These are phyloP conservation scores for Esox niger DNA, from an alignment of 2,113 vertebrate genomes.

Conservation along the genomic window DNA sequence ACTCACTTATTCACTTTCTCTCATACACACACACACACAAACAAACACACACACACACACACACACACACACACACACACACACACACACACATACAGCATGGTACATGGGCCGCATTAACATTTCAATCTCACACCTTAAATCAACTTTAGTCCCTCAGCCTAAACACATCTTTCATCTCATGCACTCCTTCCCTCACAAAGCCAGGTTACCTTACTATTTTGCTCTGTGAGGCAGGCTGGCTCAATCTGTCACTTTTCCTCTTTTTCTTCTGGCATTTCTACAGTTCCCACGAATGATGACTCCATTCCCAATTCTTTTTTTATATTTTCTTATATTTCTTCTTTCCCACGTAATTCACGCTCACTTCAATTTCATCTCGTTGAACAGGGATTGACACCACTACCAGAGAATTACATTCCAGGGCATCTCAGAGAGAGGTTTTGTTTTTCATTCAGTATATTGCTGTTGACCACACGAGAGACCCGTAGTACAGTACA, in stretches of 20 bases:
- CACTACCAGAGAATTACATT: not conserved
- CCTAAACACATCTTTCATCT: not conserved
- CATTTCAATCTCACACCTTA: too few species aligned
- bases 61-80: too few species aligned
- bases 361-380: constrained; percentile 3
- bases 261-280: not conserved
- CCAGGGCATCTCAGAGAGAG: not conserved
- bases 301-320: constrained; percentile 23
- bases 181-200: not conserved
- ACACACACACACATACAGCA: too few species aligned
- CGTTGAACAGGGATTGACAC: not conserved
- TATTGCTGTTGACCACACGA: constrained; percentile 8
- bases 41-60: too few species aligned
- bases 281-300: constrained; percentile 7
- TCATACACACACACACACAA: too few species aligned
- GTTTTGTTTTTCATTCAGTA: not conserved
- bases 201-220: too few species aligned
- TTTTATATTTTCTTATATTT: not conserved
- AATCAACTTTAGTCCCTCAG: too few species aligned
- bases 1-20: too few species aligned
- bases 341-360: not conserved
- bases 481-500: constrained; percentile 31
- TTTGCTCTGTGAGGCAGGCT: not conserved
- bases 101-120: too few species aligned
- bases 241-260: constrained; percentile 21